Percentiles rank a stretch among this genome's conserved stretches.
These are phyloP conservation scores for Megaleporinus macrocephalus DNA, from an alignment of 2,113 vertebrate genomes.

Conservation along the genomic window DNA sequence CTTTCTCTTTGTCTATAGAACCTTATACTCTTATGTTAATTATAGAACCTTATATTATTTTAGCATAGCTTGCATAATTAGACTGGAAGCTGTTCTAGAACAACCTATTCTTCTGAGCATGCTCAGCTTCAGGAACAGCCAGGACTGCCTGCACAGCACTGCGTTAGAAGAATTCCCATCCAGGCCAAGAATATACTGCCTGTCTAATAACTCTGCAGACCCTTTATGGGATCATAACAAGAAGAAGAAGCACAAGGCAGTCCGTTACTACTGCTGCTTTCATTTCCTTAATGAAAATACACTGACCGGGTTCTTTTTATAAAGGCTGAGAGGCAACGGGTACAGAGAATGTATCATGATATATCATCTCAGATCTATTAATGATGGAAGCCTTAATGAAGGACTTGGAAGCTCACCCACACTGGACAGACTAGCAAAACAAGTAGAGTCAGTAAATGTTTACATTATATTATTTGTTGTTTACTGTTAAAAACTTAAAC, in stretches of 20 bases:
- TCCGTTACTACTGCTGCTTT: conserved; percentile 56
- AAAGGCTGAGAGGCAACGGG: not conserved
- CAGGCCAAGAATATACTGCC: conserved; percentile 51
- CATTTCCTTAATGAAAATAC: conserved; percentile 70
- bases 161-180: conserved; percentile 37
- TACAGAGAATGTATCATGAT: not conserved
- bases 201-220: conserved; percentile 58
- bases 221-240: conserved; percentile 65
- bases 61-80: conserved; percentile 55
- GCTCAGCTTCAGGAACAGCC: conserved; percentile 5
- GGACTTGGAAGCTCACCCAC: not conserved
- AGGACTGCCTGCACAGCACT: not conserved
- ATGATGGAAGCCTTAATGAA: not conserved
- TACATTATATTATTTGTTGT: no score
- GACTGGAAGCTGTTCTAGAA: not conserved
- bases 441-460: no score
- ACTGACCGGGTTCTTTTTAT: conserved; percentile 58
- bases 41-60: conserved; percentile 21
- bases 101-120: conserved; percentile 27
- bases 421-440: no score
- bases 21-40: not conserved
- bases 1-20: not conserved
- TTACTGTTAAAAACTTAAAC: no score
- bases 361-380: not conserved
- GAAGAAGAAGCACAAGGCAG: conserved; percentile 58